Conservation (phyloP, 2,888 invertebrate species). For the Cantharis flavilabris region DNA sequence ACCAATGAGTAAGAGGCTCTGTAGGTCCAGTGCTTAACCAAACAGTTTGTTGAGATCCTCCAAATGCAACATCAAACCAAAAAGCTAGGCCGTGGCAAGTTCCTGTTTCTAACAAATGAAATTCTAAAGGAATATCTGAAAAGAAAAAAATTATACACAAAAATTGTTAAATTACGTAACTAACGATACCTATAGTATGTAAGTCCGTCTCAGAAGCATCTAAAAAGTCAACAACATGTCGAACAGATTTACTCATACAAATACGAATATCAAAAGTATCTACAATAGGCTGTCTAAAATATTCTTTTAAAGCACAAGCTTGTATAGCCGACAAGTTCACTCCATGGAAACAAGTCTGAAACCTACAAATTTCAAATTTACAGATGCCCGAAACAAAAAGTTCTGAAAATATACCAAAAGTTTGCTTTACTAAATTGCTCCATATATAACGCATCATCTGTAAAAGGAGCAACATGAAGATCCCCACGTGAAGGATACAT, state of each 20-base stretch:
- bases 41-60: slow-evolving; percentile 85
- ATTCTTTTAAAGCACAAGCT: slow-evolving; percentile 93
- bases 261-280: slow-evolving; percentile 98
- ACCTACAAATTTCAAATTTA: slow-evolving; percentile 56
- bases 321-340: slow-evolving; percentile 92
- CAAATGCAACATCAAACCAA: slow-evolving; percentile 99
- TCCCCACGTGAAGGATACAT: slow-evolving; percentile 99
- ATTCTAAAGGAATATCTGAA: slow-evolving; percentile 88
- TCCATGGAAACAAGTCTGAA: slow-evolving; percentile 96
- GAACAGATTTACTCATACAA: slow-evolving; percentile 91
- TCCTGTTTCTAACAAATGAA: slow-evolving; percentile 89
- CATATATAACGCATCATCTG: slow-evolving; percentile 95
- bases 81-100: slow-evolving; percentile 97
- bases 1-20: slow-evolving; percentile 98
- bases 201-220: slow-evolving; percentile 91
- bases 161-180: neutral
- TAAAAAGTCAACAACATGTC: slow-evolving; percentile 92
- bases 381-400: neutral
- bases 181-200: slow-evolving; percentile 74
- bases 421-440: slow-evolving; percentile 98
- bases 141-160: neutral
- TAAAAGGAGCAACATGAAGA: slow-evolving; percentile 96
- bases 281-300: slow-evolving; percentile 97
- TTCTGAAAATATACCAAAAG: slow-evolving; percentile 73
- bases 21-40: slow-evolving; percentile 98